Percentiles rank a stretch among this genome's conserved stretches.
Conservation (phyloP, 2,113 vertebrate genomes). For the Gobiocypris rarus region DNA sequence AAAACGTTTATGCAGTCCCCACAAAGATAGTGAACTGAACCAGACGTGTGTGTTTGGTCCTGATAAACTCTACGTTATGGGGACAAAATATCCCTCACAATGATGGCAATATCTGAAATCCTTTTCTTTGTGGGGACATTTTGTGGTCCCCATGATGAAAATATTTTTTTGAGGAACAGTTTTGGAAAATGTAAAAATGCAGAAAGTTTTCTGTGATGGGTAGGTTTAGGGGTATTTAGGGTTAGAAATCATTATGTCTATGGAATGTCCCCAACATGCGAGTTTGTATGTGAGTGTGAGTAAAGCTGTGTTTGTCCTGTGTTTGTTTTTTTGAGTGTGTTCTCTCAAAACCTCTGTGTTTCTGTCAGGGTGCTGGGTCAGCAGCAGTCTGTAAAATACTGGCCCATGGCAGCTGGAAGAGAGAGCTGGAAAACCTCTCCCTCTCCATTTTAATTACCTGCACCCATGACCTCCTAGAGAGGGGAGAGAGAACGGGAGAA, state of each 20-base stretch:
- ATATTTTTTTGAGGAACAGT: too few relatives aligned
- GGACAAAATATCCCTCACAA: too few relatives aligned
- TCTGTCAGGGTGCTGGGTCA: constrained; percentile 20
- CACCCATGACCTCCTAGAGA: constrained; percentile 56
- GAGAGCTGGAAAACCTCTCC: constrained; percentile 15
- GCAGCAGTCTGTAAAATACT: background rate
- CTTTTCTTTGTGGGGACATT: too few relatives aligned
- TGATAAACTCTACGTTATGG: too few relatives aligned
- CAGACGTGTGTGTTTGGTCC: background rate
- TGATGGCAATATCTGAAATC: too few relatives aligned
- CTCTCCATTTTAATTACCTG: constrained; percentile 70
- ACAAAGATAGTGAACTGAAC: too few relatives aligned
- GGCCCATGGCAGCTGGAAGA: constrained; percentile 43
- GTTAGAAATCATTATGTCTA: too few relatives aligned
- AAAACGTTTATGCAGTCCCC: too few relatives aligned
- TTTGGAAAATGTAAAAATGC: too few relatives aligned
- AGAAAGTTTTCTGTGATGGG: too few relatives aligned
- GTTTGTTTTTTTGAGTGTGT: constrained; percentile 2
- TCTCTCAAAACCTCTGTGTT: constrained; percentile 15
- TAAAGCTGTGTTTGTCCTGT: background rate
- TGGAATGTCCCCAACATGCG: background rate
- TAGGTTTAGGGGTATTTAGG: too few relatives aligned
- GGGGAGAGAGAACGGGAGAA: constrained; percentile 57
- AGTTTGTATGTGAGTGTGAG: background rate
- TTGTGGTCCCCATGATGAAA: too few relatives aligned